phyloP scores from a whole-genome alignment of 2,888 invertebrate genomes.

The Drepanosiphum platanoidis region DNA sequence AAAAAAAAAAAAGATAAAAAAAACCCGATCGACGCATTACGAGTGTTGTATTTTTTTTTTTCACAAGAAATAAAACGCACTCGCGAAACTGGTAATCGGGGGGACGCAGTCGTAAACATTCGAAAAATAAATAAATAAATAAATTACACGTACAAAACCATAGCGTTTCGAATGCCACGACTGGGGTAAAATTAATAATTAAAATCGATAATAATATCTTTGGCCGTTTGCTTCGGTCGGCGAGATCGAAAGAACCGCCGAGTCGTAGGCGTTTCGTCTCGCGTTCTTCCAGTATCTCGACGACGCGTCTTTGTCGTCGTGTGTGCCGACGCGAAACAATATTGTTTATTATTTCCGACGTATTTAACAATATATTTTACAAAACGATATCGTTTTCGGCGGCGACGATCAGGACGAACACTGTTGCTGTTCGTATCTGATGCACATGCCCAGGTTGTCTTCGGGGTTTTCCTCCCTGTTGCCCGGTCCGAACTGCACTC shows the following conservation, averaged over 20 bases:
- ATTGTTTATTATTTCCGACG: not conserved
- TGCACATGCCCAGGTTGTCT: constrained; percentile 84
- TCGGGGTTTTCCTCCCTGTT: constrained; percentile 76
- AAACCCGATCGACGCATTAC: too few species aligned
- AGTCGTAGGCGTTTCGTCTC: not conserved
- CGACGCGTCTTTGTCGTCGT: too few species aligned
- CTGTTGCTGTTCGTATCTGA: constrained; percentile 77
- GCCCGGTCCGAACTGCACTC: constrained; percentile 80
- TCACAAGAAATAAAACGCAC: too few species aligned
- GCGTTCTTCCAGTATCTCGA: not conserved
- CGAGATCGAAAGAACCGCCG: not conserved
- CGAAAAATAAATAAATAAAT: too few species aligned
- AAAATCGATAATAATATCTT: too few species aligned
- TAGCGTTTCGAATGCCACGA: too few species aligned
- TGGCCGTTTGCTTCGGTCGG: not conserved
- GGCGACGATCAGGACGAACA: constrained; percentile 68
- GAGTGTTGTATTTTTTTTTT: too few species aligned
- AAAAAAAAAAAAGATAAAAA: too few species aligned
- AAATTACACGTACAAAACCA: too few species aligned
- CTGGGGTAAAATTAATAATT: too few species aligned
- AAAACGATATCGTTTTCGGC: not conserved
- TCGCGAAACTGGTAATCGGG: too few species aligned
- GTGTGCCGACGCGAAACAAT: not conserved
- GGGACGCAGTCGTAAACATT: too few species aligned
- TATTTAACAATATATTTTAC: not conserved